Evolutionary conservation across 1,140 invertebrate species (phyloP).

Genomic region (Polyergus mexicanus): DNA sequence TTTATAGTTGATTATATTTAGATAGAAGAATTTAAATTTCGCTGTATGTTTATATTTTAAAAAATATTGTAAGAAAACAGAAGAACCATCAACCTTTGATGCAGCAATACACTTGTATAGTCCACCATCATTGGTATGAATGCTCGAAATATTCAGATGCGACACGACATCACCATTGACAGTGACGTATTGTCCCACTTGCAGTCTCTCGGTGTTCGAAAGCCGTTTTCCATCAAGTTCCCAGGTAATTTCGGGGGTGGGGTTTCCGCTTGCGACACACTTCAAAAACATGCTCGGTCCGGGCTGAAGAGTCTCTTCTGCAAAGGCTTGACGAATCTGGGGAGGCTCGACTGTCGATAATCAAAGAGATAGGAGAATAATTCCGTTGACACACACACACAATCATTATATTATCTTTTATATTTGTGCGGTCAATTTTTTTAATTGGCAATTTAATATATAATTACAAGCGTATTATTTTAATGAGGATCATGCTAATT

Average conservation of each 20-base stretch:
- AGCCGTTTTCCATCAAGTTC: constrained; percentile 95
- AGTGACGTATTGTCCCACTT: constrained; percentile 95
- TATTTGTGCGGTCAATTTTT: constrained; percentile 6
- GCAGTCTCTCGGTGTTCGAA: constrained; percentile 92
- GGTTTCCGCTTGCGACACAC: constrained; percentile 95
- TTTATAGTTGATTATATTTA: not conserved
- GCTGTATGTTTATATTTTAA: not conserved
- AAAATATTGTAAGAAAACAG: constrained; percentile 2
- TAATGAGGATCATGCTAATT: not conserved
- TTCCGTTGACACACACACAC: not conserved
- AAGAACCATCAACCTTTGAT: constrained; percentile 89
- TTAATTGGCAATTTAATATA: constrained; percentile 10
- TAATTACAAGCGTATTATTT: too few relatives aligned
- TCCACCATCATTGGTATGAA: constrained; percentile 97
- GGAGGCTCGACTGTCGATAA: constrained; percentile 92
- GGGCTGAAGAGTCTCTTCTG: constrained; percentile 94
- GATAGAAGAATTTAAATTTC: not conserved
- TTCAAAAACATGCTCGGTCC: constrained; percentile 94
- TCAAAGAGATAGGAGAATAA: constrained; percentile 69
- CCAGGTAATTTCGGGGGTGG: constrained; percentile 98
- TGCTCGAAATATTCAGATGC: constrained; percentile 96
- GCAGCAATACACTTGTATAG: constrained; percentile 96
- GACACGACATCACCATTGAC: constrained; percentile 97
- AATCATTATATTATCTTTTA: not conserved
- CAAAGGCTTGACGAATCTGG: constrained; percentile 94